Conservation (phyloP, 2,797 vertebrate species). For the Hypotaenidia okinawae region DNA sequence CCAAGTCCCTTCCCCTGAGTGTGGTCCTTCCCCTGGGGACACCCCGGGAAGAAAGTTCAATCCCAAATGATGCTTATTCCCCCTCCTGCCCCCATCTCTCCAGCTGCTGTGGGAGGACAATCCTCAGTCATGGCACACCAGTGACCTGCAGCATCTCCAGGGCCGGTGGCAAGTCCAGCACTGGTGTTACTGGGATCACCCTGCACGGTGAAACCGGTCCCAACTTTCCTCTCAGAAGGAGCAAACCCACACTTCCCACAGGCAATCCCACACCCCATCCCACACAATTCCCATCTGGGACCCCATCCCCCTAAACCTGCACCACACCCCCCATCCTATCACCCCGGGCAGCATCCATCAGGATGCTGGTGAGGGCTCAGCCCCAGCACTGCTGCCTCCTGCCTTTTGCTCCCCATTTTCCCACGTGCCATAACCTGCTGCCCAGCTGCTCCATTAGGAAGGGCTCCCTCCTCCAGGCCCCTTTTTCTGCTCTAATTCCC, state of each 20-base stretch:
- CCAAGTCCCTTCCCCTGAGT: neutral
- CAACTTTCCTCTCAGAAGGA: neutral
- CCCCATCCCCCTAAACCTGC: neutral
- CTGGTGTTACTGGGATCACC: neutral
- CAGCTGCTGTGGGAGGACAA: neutral
- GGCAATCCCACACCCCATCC: neutral
- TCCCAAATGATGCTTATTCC: accelerated
- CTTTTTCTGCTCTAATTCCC: conserved; percentile 64
- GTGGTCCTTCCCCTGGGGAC: accelerated
- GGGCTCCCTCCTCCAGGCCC: neutral
- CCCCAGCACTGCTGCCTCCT: accelerated
- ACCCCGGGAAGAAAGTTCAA: neutral
- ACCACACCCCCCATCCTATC: no score
- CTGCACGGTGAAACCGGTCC: accelerated
- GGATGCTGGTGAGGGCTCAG: neutral
- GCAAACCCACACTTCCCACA: neutral
- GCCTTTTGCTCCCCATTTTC: neutral
- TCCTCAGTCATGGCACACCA: accelerated
- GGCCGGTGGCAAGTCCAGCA: accelerated
- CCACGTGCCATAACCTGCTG: neutral
- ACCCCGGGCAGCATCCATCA: no score
- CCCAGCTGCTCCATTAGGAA: conserved; percentile 21
- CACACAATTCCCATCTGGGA: neutral
- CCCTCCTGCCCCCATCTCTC: accelerated
- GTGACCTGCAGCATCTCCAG: neutral